Percentiles rank a stretch among this genome's conserved stretches.
These are phyloP conservation scores for Margaritifera margaritifera DNA, from an alignment of 2,888 invertebrate species.

Conservation along the genomic window DNA sequence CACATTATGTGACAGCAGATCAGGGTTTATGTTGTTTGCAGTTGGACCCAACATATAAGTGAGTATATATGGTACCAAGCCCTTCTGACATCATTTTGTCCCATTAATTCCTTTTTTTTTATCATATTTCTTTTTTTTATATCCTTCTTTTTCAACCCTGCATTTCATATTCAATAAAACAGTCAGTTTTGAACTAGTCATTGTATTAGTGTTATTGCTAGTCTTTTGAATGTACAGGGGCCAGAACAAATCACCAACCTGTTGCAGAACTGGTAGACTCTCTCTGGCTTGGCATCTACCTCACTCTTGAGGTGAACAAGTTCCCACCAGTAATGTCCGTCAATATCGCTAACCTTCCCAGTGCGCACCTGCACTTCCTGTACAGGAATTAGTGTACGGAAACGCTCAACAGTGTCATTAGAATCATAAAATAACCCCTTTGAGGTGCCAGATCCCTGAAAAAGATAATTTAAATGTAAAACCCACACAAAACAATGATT, in stretches of 20 bases:
- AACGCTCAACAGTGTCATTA: slow-evolving; percentile 81
- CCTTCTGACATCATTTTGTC: too few relatives aligned
- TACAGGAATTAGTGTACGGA: slow-evolving; percentile 96
- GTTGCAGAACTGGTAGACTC: slow-evolving; percentile 96
- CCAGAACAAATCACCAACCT: slow-evolving; percentile 77
- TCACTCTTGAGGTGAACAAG: slow-evolving; percentile 95
- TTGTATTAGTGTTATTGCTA: background rate
- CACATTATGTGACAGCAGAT: too few relatives aligned
- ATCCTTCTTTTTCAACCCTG: too few relatives aligned
- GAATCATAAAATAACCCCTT: slow-evolving; percentile 37
- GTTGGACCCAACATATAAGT: too few relatives aligned
- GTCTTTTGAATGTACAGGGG: background rate
- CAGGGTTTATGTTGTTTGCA: too few relatives aligned
- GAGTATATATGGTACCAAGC: too few relatives aligned
- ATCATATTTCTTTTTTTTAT: too few relatives aligned
- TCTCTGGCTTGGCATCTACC: slow-evolving; percentile 93
- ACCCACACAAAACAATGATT: too few relatives aligned
- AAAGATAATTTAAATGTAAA: background rate
- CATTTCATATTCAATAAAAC: too few relatives aligned
- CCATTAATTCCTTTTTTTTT: too few relatives aligned
- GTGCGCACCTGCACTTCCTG: slow-evolving; percentile 97
- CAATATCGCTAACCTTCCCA: slow-evolving; percentile 88
- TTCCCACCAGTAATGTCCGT: slow-evolving; percentile 97
- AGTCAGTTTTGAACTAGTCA: too few relatives aligned
- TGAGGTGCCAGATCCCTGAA: slow-evolving; percentile 18